These are phyloP conservation scores for Eupithecia subumbrata DNA, from an alignment of 2,888 invertebrate species.

Conservation along the genomic window DNA sequence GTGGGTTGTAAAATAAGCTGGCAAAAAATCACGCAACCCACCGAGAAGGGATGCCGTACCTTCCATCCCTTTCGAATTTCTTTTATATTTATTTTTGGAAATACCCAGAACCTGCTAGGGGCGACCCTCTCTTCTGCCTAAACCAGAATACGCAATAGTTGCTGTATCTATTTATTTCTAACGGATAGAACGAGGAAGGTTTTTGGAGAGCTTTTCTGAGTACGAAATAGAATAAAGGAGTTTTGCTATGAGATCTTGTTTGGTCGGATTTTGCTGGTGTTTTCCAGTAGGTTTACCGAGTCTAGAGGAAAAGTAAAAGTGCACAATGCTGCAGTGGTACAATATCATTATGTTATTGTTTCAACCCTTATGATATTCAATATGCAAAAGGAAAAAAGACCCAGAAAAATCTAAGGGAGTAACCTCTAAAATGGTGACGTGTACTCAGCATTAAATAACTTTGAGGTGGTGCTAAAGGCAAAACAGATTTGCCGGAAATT, in stretches of 20 bases:
- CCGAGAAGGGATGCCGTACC: constrained; percentile 38
- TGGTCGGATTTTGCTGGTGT: not conserved
- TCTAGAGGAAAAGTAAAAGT: not conserved
- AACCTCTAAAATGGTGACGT: not conserved
- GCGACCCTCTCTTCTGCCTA: constrained; percentile 29
- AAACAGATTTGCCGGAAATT: constrained; percentile 19
- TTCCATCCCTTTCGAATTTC: constrained; percentile 35
- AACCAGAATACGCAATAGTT: constrained; percentile 25
- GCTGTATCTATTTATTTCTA: constrained; percentile 2
- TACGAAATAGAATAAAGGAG: not conserved
- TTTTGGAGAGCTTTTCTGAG: not conserved
- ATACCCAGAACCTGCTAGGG: constrained; percentile 29
- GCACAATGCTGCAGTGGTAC: not conserved
- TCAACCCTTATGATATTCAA: not conserved
- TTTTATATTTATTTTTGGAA: constrained; percentile 45
- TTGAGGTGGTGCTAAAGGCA: constrained; percentile 6
- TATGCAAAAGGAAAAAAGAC: not conserved
- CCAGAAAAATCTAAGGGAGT: not conserved
- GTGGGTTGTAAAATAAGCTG: constrained; percentile 43
- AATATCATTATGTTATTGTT: not conserved
- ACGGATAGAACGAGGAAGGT: not conserved
- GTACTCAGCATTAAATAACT: not conserved
- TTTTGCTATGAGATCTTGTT: not conserved
- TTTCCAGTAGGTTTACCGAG: not conserved
- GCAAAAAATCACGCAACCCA: constrained; percentile 48